Percentiles rank a stretch among this genome's conserved stretches.
phyloP scores from a whole-genome alignment of 1,140 invertebrate species.

The Drosophila tsacasi region DNA sequence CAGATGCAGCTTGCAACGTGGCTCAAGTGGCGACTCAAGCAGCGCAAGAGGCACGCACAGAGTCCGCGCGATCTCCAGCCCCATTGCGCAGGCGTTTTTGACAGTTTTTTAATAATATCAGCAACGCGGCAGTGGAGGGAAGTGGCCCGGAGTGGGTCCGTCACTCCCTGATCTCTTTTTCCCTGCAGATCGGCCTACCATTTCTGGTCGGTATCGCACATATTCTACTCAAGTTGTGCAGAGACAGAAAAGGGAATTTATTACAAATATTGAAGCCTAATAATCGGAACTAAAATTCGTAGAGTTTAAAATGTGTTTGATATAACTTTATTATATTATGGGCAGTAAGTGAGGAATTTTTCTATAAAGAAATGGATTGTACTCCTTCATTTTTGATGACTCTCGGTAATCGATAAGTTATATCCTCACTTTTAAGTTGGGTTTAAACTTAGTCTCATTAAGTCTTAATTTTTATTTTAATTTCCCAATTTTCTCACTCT shows the following conservation, averaged over 20 bases:
- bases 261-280: too few species aligned
- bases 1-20: slow-evolving; percentile 15
- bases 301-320: background rate
- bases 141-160: slow-evolving; percentile 15
- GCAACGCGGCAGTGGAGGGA: slow-evolving; percentile 33
- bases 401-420: background rate
- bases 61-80: slow-evolving; percentile 52
- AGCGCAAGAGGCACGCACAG: slow-evolving; percentile 42
- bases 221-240: slow-evolving; percentile 22
- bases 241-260: slow-evolving; percentile 10
- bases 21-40: slow-evolving; percentile 19
- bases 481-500: slow-evolving; percentile 12
- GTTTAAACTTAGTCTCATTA: background rate
- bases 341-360: too few species aligned
- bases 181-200: slow-evolving; percentile 66
- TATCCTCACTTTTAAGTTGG: background rate
- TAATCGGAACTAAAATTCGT: background rate
- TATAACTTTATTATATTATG: too few species aligned
- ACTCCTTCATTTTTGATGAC: background rate
- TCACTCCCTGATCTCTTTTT: slow-evolving; percentile 11
- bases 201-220: slow-evolving; percentile 50
- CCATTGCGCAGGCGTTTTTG: slow-evolving; percentile 80
- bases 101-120: slow-evolving; percentile 84
- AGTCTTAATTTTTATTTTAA: background rate
- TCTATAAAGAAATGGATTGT: background rate